A percentile compares a stretch with the other conserved stretches of the same genome.
Conservation (phyloP, 1,140 invertebrate genomes). For the Melipona quadrifasciata region DNA sequence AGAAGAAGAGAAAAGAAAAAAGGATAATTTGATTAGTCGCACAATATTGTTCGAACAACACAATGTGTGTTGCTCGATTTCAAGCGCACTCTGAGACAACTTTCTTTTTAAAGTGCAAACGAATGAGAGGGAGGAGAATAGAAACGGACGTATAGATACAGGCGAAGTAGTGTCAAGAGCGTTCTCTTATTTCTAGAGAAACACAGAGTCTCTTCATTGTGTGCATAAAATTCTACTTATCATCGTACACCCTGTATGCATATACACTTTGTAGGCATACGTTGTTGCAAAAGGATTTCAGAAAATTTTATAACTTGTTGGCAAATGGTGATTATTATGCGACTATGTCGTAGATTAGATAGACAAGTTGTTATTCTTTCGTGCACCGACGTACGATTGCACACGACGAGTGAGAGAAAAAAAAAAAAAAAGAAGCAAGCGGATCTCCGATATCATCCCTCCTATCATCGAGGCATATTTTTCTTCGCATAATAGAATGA, state of each 20-base stretch:
- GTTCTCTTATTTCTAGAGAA: not conserved
- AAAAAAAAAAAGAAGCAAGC: not conserved
- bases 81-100: not conserved
- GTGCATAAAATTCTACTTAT: not conserved
- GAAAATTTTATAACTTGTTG: constrained; percentile 53
- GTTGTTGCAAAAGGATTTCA: constrained; percentile 49
- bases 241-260: constrained; percentile 24
- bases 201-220: too few relatives aligned
- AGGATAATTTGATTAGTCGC: not conserved
- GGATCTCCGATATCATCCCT: constrained; percentile 26
- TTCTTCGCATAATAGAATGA: constrained; percentile 27
- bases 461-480: constrained; percentile 21
- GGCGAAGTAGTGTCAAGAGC: not conserved
- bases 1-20: too few relatives aligned
- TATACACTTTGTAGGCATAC: constrained; percentile 45
- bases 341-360: constrained; percentile 46
- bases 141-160: not conserved
- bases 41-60: not conserved
- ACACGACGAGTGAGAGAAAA: not conserved
- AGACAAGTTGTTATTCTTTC: constrained; percentile 48
- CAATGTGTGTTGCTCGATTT: not conserved
- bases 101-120: not conserved
- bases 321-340: constrained; percentile 52
- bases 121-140: not conserved
- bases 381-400: constrained; percentile 36